A percentile compares a stretch with the other conserved stretches of the same genome.
Evolutionary conservation across 2,113 vertebrate genomes (phyloP).

Genomic region (Cricetomys ansorgei): DNA sequence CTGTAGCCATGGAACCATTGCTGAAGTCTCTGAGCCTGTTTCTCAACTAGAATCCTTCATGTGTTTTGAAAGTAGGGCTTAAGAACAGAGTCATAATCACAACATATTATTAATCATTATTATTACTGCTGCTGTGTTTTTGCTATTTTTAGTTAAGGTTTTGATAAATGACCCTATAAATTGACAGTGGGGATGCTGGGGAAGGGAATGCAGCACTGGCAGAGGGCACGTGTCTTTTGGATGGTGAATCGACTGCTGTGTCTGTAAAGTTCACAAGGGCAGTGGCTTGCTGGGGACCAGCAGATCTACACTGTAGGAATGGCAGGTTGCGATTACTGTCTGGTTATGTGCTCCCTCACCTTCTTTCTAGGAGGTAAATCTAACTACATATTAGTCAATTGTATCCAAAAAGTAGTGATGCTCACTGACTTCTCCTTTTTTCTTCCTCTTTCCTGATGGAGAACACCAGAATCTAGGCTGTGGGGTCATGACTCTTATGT

Average conservation of each 20-base stretch:
- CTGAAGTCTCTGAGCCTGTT: background rate
- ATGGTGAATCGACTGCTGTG: background rate
- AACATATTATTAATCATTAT: background rate
- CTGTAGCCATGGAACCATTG: background rate
- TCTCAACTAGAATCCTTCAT: background rate
- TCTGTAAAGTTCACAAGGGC: accelerated
- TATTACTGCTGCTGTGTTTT: background rate
- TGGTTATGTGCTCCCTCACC: background rate
- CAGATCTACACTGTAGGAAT: background rate
- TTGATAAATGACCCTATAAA: background rate
- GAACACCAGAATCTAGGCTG: background rate
- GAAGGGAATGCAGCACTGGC: background rate
- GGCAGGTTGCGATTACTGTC: background rate
- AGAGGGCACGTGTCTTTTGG: background rate
- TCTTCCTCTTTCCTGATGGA: background rate
- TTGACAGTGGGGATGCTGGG: background rate
- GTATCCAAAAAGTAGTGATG: background rate
- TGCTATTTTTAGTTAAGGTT: background rate
- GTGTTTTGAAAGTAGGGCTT: background rate
- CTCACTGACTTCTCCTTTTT: background rate
- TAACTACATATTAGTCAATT: background rate
- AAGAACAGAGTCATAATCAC: background rate
- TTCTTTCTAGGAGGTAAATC: background rate
- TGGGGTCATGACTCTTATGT: background rate
- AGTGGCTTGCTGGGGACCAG: too few relatives aligned